Evolutionary conservation across 2,797 vertebrate species (phyloP).

Genomic region (Acanthis flammea): DNA sequence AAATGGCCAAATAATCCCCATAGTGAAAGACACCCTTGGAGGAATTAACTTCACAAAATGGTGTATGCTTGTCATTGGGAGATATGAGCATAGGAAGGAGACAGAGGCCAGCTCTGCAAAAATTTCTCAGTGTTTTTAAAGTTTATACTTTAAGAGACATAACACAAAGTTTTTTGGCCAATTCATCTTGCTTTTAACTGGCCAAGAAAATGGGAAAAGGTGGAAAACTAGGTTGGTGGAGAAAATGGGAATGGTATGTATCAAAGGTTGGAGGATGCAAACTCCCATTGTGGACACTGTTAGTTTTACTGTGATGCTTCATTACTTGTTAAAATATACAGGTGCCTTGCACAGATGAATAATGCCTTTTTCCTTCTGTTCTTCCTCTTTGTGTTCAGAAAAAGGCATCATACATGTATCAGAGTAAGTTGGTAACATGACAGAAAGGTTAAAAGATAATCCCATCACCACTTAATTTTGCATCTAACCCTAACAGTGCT

Average conservation of each 20-base stretch:
- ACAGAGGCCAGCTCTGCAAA: background rate
- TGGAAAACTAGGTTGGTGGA: background rate
- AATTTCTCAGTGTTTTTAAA: background rate
- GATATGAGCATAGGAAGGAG: background rate
- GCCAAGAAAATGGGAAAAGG: background rate
- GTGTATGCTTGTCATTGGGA: rapidly evolving
- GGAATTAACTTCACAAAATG: background rate
- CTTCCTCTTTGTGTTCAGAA: background rate
- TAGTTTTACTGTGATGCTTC: background rate
- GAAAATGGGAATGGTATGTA: background rate
- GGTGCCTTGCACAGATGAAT: background rate
- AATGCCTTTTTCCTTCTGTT: background rate
- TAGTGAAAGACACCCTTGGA: background rate
- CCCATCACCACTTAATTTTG: background rate
- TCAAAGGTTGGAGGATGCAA: background rate
- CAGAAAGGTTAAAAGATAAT: background rate
- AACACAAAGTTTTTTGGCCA: background rate
- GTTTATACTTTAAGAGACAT: background rate
- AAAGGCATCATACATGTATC: background rate
- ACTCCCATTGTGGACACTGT: background rate
- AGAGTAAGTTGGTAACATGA: background rate
- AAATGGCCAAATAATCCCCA: background rate
- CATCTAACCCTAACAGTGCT: rapidly evolving
- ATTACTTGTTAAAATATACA: background rate
- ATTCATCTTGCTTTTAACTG: background rate